Evolutionary conservation across 2,888 invertebrate genomes (phyloP).

Genomic region (Oscheius myriophilus): DNA sequence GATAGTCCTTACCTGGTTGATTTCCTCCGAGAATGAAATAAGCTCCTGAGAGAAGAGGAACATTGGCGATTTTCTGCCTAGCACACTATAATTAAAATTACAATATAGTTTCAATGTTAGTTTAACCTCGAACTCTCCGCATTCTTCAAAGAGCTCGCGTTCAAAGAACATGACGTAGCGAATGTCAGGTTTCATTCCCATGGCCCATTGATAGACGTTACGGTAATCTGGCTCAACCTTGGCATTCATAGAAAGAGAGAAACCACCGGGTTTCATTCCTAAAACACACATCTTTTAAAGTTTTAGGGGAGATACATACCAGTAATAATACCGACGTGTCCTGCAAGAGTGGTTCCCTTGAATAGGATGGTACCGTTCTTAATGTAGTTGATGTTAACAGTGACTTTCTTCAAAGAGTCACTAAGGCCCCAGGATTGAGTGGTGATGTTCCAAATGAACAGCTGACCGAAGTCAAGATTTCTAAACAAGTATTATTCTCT

Average conservation of each 20-base stretch:
- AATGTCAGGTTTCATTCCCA: constrained; percentile 43
- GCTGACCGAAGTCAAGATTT: constrained; percentile 63
- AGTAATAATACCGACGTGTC: constrained; percentile 61
- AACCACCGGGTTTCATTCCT: constrained; percentile 56
- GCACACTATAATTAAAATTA: constrained; percentile 42
- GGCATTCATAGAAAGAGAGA: constrained; percentile 62
- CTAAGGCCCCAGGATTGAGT: constrained; percentile 57
- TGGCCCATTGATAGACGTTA: constrained; percentile 53
- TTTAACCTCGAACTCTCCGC: constrained; percentile 42
- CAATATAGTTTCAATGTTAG: background rate
- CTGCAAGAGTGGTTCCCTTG: constrained; percentile 64
- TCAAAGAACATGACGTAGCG: constrained; percentile 62
- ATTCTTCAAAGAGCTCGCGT: constrained; percentile 54
- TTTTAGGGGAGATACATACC: constrained; percentile 30
- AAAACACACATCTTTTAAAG: constrained; percentile 11
- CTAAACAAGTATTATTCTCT: constrained; percentile 24
- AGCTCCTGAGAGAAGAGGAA: constrained; percentile 51
- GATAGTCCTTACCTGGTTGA: constrained; percentile 31
- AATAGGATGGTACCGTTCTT: constrained; percentile 53
- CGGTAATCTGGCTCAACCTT: constrained; percentile 51
- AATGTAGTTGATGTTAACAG: constrained; percentile 59
- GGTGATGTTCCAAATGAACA: constrained; percentile 56
- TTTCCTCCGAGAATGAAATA: constrained; percentile 54
- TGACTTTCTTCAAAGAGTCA: constrained; percentile 53
- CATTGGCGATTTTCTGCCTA: constrained; percentile 44